These are phyloP conservation scores for Eolophus roseicapilla DNA, from an alignment of 2,113 vertebrate genomes.

Conservation along the genomic window DNA sequence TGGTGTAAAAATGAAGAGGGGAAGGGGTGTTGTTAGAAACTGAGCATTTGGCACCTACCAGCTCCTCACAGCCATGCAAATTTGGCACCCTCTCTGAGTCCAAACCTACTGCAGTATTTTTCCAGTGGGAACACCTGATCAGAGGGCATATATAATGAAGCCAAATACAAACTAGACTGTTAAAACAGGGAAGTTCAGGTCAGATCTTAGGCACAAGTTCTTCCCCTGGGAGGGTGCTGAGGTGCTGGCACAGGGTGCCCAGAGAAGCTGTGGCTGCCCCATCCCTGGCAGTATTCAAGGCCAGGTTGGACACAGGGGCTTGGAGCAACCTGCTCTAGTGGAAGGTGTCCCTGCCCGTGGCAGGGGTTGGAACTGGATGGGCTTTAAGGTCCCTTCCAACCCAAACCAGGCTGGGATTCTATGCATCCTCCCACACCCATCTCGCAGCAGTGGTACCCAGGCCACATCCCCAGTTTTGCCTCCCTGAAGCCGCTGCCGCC, in stretches of 20 bases:
- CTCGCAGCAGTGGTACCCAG: background rate
- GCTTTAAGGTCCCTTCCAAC: background rate
- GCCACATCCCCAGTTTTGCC: background rate
- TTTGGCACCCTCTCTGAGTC: background rate
- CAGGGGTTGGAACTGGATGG: background rate
- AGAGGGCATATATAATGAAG: background rate
- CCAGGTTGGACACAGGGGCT: too few relatives aligned
- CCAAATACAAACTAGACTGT: background rate
- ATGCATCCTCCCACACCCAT: background rate
- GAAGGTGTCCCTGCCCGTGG: background rate
- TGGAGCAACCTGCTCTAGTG: background rate
- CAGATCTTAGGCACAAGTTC: background rate
- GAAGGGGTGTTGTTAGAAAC: background rate
- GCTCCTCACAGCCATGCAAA: background rate
- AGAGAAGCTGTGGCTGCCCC: too few relatives aligned
- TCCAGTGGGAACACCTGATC: background rate
- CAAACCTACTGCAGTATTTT: background rate
- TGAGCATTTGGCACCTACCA: background rate
- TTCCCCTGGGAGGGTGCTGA: too few relatives aligned
- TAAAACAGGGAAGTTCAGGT: background rate
- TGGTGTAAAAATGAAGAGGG: background rate
- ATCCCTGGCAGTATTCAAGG: too few relatives aligned
- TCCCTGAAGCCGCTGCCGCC: background rate
- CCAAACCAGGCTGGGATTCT: background rate
- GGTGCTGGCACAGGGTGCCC: too few relatives aligned